These are phyloP conservation scores for Drosophila eugracilis DNA, from an alignment of 1,140 invertebrate species.

Conservation along the genomic window DNA sequence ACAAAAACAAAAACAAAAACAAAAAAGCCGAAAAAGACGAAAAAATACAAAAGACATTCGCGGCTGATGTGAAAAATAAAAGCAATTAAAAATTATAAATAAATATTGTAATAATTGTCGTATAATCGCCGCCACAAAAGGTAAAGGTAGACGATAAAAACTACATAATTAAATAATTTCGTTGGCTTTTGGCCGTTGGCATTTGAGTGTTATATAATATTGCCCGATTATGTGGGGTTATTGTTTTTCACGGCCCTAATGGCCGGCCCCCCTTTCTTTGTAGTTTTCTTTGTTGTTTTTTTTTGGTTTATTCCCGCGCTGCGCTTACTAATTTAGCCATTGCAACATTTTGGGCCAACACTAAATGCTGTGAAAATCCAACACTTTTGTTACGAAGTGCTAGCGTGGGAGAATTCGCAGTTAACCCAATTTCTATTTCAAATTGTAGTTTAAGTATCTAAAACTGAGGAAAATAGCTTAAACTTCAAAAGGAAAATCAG, in stretches of 20 bases:
- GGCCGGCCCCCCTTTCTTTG: slow-evolving; percentile 11
- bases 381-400: slow-evolving; percentile 14
- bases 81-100: slow-evolving; percentile 46
- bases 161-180: slow-evolving; percentile 33
- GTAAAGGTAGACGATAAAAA: slow-evolving; percentile 1
- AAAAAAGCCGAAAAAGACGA: neutral
- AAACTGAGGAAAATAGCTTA: neutral
- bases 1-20: neutral
- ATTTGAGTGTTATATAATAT: slow-evolving; percentile 34
- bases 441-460: neutral
- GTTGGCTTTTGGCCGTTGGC: neutral
- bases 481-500: no score
- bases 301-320: slow-evolving; percentile 1
- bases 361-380: slow-evolving; percentile 23
- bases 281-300: slow-evolving; percentile 3
- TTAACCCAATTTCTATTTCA: slow-evolving; percentile 7
- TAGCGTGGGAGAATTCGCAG: slow-evolving; percentile 17
- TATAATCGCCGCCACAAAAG: slow-evolving; percentile 18
- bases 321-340: slow-evolving; percentile 18
- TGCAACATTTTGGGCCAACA: slow-evolving; percentile 27
- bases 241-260: slow-evolving; percentile 14
- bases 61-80: slow-evolving; percentile 40
- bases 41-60: slow-evolving; percentile 18
- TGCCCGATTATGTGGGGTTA: slow-evolving; percentile 26
- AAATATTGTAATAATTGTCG: slow-evolving; percentile 52